Base-by-base conservation (phyloP, 2,797 vertebrate species). In the Coregonus suidteri region DNA sequence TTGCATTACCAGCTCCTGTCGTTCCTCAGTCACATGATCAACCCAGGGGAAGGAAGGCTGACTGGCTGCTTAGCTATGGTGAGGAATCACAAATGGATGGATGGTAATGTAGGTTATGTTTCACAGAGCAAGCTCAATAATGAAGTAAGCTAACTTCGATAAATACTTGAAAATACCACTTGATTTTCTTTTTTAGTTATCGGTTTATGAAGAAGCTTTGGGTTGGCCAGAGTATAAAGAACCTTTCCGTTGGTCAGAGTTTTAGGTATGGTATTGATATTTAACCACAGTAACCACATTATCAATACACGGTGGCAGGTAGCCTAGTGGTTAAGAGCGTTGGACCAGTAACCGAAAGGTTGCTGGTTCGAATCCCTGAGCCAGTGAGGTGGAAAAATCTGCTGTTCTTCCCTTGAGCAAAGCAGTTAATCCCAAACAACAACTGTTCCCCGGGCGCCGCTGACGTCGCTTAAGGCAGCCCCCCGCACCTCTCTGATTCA, bases 1-100 rank as follows among this genome's bases (percentile, higher is more conserved):
- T 90, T 92, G 92, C 91, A 93, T 93, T 93, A 93, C 85, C 82
- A 69, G 83, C 35, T 88, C 89, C 90, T 92, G 91, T 90, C 85
- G 66, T 88, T 93, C 82, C 81, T n/a, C 85, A 83, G 80, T 85
- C 86, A 83, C 81, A 81, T 53, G 74, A 75, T 68, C 74, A 82
- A 82, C 87, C 84, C 77, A 82, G 88, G 68, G 86, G 88, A 85
- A 74, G 54, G 62, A 85, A 74, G 59, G 62, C 41, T 47, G 41
- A 13, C 41, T 47, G 41, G 41, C 78, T 6, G 71, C 85, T 82
- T 67, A 73, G 78, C 78, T 81, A 67, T 25, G 65, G 79, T 25
- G 18, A 78, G 81, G 75, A 87, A 71, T 87, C 77, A 81, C 83
- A 75, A 81, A 81, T 71, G 75, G 70, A 77, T 54, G 25, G 53